Evolutionary conservation across 2,113 vertebrate species (phyloP).

Genomic region (Syngnathoides biaculeatus): DNA sequence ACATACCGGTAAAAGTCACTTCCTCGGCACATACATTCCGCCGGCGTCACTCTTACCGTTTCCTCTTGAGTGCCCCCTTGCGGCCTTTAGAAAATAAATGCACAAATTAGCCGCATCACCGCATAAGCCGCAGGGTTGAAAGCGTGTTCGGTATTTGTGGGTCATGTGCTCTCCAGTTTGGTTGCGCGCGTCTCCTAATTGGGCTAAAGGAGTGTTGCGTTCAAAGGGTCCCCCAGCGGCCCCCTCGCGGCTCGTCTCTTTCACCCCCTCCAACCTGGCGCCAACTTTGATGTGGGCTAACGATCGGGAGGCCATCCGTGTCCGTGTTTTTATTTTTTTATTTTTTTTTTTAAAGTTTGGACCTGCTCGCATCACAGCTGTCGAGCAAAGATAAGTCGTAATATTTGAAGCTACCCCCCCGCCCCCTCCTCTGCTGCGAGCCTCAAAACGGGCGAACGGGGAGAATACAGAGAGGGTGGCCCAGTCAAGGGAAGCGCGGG

Average conservation of each 20-base stretch:
- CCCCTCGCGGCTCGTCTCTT: constrained; percentile 49
- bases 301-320: constrained; percentile 49
- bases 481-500: constrained; percentile 43
- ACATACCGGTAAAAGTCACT: too few species aligned
- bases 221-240: constrained; percentile 54
- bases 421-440: constrained; percentile 49
- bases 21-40: too few species aligned
- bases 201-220: constrained; percentile 60
- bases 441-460: constrained; percentile 48
- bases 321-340: constrained; percentile 13
- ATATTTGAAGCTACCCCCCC: constrained; percentile 63
- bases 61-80: too few species aligned
- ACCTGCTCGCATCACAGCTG: constrained; percentile 57
- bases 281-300: constrained; percentile 68
- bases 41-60: too few species aligned
- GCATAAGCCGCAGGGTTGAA: too few species aligned
- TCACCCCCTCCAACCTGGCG: constrained; percentile 61
- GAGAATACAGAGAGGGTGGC: constrained; percentile 29
- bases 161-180: neutral
- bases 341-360: constrained; percentile 9
- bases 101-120: too few species aligned
- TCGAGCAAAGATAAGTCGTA: constrained; percentile 60
- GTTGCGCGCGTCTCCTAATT: constrained; percentile 52
- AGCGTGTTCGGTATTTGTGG: neutral
- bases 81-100: too few species aligned